A percentile compares a stretch with the other conserved stretches of the same genome.
phyloP scores from a whole-genome alignment of 2,113 vertebrate species.

The Murina feae region DNA sequence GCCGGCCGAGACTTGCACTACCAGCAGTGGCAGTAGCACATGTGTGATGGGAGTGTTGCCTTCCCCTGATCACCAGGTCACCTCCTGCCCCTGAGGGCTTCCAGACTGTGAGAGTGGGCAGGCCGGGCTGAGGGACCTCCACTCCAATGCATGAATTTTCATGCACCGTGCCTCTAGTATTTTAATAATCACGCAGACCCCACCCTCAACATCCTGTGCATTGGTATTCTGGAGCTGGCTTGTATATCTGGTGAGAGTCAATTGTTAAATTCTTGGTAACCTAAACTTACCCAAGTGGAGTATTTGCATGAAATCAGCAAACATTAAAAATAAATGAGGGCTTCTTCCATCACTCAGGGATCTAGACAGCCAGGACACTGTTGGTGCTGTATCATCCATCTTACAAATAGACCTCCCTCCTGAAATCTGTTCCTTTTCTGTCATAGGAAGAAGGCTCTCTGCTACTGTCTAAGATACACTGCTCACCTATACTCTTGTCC shows the following conservation, averaged over 20 bases:
- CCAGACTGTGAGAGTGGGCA: no score
- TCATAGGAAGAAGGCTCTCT: background rate
- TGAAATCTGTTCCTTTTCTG: background rate
- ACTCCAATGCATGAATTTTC: no score
- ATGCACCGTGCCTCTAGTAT: no score
- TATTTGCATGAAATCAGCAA: background rate
- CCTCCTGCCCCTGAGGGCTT: no score
- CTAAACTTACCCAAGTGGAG: background rate
- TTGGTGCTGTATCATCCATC: background rate
- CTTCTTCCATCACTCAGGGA: background rate
- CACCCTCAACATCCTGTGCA: rapidly evolving
- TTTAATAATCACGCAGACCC: background rate
- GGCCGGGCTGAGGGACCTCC: no score
- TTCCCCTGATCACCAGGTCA: no score
- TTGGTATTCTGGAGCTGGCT: rapidly evolving
- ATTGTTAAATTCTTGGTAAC: background rate
- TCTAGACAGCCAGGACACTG: no score
- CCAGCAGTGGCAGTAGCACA: no score
- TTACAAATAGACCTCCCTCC: background rate
- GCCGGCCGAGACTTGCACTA: no score
- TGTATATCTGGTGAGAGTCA: background rate
- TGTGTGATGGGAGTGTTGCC: no score
- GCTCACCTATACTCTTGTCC: background rate
- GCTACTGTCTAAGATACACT: background rate
- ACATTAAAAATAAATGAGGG: rapidly evolving